Percentiles rank a stretch among this genome's conserved stretches.
Evolutionary conservation across 1,140 invertebrate genomes (phyloP).

Genomic region (Sitobion miscanthi): DNA sequence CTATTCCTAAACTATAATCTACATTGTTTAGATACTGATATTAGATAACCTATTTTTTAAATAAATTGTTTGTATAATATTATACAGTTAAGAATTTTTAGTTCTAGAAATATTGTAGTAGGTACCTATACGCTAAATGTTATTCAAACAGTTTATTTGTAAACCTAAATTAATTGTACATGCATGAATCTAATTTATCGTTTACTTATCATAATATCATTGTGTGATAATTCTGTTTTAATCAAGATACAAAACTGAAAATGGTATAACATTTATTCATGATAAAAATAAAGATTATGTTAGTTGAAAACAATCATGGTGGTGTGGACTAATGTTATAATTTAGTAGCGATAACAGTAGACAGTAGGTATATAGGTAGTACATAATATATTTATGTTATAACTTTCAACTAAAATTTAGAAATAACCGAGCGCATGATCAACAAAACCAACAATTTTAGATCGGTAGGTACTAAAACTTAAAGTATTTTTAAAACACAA

Average conservation of each 20-base stretch:
- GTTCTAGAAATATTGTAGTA: background rate
- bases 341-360: too few species aligned
- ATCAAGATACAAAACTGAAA: background rate
- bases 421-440: too few species aligned
- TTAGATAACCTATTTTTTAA: background rate
- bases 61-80: background rate
- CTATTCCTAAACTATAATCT: background rate
- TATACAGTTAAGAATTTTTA: background rate
- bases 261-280: background rate
- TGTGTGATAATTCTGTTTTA: background rate
- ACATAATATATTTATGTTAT: too few species aligned
- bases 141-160: background rate
- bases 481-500: too few species aligned
- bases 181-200: background rate
- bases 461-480: too few species aligned
- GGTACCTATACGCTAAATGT: too few species aligned
- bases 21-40: background rate
- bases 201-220: background rate
- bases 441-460: too few species aligned
- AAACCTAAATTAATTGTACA: background rate
- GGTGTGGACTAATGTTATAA: background rate
- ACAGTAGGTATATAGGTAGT: too few species aligned
- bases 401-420: too few species aligned
- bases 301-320: background rate
- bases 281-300: background rate